A percentile compares a stretch with the other conserved stretches of the same genome.
Conservation (phyloP, 2,888 invertebrate genomes). For the Sepiola atlantica region DNA sequence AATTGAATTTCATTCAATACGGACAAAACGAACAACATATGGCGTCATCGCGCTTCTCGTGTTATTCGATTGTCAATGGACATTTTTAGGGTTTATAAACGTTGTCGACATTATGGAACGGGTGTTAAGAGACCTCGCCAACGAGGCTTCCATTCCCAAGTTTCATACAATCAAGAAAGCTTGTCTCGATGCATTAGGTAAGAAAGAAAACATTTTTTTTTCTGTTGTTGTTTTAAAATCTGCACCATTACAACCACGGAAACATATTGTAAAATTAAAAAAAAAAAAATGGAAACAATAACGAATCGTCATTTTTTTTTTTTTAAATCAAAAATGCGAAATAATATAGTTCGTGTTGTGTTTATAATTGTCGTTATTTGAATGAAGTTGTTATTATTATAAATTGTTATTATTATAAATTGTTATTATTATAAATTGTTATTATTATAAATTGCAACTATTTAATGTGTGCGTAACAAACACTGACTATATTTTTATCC, state of each 20-base stretch:
- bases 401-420: too few species aligned
- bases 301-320: neutral
- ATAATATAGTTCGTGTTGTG: too few species aligned
- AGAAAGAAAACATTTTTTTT: slow-evolving; percentile 61
- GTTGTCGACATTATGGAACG: slow-evolving; percentile 85
- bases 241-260: too few species aligned
- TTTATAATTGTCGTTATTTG: too few species aligned
- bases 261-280: neutral
- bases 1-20: neutral
- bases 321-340: neutral
- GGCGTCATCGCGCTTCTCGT: neutral
- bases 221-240: too few species aligned
- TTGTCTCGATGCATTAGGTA: slow-evolving; percentile 91
- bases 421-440: too few species aligned
- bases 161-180: slow-evolving; percentile 84
- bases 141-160: slow-evolving; percentile 88
- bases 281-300: neutral
- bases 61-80: neutral
- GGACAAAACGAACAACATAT: neutral
- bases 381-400: too few species aligned
- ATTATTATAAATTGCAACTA: too few species aligned
- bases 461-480: too few species aligned
- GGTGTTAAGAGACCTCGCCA: slow-evolving; percentile 86
- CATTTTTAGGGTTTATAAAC: neutral
- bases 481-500: too few species aligned